Base-by-base conservation (phyloP, 2,113 vertebrate species). In the Cardinalis cardinalis region DNA sequence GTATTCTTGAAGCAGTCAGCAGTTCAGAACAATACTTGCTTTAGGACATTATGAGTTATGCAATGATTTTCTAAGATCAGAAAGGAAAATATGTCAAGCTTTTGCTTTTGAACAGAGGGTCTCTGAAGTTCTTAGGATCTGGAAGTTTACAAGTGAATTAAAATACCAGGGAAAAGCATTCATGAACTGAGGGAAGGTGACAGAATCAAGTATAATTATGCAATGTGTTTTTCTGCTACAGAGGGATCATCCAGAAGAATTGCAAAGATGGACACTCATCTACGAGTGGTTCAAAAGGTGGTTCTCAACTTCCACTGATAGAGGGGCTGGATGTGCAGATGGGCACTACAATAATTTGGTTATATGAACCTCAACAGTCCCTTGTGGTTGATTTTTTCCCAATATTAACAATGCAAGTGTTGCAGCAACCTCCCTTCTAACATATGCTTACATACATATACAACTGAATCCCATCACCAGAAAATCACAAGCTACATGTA, bases 21-120 rank as follows among this genome's bases (percentile, higher is more conserved):
- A 79, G 58, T 75, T 89, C 70, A 68, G 75, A 93, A 85, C 66
- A 93, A 82, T 51, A 75, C 78, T 87, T 89, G 71, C 88, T 94
- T 85, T 75, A 87, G 71, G 78, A 95, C 82, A 78, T 58, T 31
- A 43, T 36, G 52, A 87, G 51, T 84, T 93, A 74, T 71, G 66
- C 71, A 82, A 63, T 59, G 34, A 75, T 91, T 82, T 91, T 82
- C 48, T 87, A 75, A 91, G 26, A 82, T 74, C 53, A 74, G 28
- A 91, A 87, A 51, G 24, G 8, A 93, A 92, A 94, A 70, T 34
- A 60, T 29, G 48, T 80, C 46, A 90, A 52, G 48, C 12, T 58
- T 70, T 79, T 73, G 55, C 64, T 76, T 88, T 88, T 61, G 56
- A 91, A 84, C 51, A 82, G 36, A 9, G 44, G 24, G 40, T 88